Evolutionary conservation across 2,797 vertebrate genomes (phyloP), one percentile per base, ranked within the genome.

Genomic region (Lithobates pipiens): DNA sequence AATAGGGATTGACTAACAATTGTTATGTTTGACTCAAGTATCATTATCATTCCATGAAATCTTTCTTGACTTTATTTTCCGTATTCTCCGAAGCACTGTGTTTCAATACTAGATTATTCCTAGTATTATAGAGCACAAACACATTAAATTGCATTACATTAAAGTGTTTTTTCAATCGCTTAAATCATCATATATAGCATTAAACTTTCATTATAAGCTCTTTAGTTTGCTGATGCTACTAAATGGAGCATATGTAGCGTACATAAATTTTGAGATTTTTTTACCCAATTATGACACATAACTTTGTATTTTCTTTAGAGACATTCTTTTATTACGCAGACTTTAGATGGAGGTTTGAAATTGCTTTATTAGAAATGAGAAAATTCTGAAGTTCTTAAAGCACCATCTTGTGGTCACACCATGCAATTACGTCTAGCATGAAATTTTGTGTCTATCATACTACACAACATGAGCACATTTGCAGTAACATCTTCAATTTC

Each of bases 401-500:
- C 76, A 25, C 76, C 76, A 78, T 78, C 76, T 67, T 42, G 76
- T 78, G 76, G 36, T 27, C 36, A 78, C n/a, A 67, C 63, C n/a
- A 16, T 8, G 57, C 36, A 39, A 42, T 13, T 42, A 34, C 54
- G 10, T 23, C 10, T 29, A 7, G 23, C 50, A 54, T 54, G 50
- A 54, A 54, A 54, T 54, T 46, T 2, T 13, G 50, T 7, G 1
- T 54, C 50, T 50, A 50, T 13, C 50, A 54, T 18, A 54, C 15
- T 54, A 5, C 16, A 54, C 50, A 54, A 21, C 5, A 21, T 15
- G 13, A 13, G 50, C 5, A 54, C 18, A 13, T 46, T 46, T 46
- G 44, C 44, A 2, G 0, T 46, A 11, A 46, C 44, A 46, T 13
- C 3, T 46, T 10, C 44, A 3, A 2, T 46, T 13, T 46, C 44